phyloP scores from a whole-genome alignment of 2,113 vertebrate genomes.

The Erythrocercus mccallii region DNA sequence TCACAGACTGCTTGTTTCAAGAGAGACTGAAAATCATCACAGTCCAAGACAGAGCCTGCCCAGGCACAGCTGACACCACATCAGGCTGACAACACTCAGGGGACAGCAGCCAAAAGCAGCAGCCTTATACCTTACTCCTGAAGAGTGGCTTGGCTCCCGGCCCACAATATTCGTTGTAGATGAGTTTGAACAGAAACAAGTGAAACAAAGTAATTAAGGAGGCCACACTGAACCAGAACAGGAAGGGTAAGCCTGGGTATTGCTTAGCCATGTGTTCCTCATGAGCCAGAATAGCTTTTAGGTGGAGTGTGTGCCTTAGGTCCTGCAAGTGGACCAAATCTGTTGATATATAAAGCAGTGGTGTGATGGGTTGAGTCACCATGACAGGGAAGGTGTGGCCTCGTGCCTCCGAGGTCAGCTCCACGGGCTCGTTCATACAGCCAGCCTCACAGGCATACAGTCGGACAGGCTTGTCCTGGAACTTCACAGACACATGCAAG shows the following conservation, averaged over 20 bases:
- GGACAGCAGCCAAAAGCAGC: neutral
- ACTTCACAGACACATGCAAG: conserved; percentile 89
- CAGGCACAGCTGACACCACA: neutral
- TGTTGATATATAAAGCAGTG: conserved; percentile 92
- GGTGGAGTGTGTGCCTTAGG: conserved; percentile 91
- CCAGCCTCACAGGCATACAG: conserved; percentile 94
- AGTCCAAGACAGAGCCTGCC: neutral
- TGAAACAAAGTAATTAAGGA: conserved; percentile 97
- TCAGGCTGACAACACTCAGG: neutral
- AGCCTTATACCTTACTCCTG: conserved; percentile 92
- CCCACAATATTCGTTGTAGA: conserved; percentile 98
- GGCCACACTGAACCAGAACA: conserved; percentile 98
- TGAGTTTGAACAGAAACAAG: conserved; percentile 98
- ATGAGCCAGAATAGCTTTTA: conserved; percentile 93
- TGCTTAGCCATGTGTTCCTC: conserved; percentile 98
- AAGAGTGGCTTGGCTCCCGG: conserved; percentile 95
- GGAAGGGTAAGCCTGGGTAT: conserved; percentile 92
- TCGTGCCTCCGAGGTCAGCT: conserved; percentile 85
- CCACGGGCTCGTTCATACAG: conserved; percentile 92
- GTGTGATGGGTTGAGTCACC: conserved; percentile 95
- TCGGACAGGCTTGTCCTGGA: conserved; percentile 84
- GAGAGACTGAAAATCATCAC: neutral
- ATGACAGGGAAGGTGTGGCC: conserved; percentile 91
- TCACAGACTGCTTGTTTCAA: neutral
- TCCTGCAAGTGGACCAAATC: conserved; percentile 93